Conservation (phyloP, 53 echinoderm and acorn worm species). For the Paracentrotus lividus region DNA sequence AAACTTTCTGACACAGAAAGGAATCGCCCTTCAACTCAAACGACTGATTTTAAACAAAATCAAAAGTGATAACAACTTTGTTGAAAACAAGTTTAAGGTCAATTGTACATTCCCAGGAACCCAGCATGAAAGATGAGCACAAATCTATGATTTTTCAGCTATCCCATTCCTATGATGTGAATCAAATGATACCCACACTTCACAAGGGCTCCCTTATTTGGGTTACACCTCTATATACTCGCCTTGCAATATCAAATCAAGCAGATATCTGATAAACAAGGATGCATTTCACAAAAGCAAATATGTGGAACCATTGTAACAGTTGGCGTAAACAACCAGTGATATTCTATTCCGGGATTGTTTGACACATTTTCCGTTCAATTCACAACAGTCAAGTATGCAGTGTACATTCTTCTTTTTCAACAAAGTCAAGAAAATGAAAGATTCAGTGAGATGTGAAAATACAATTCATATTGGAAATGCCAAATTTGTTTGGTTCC, state of each 20-base stretch:
- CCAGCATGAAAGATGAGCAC: not conserved
- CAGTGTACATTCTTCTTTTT: not conserved
- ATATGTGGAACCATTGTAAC: constrained; percentile 53
- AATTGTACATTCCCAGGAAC: not conserved
- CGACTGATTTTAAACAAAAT: too few relatives aligned
- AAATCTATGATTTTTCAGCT: not conserved
- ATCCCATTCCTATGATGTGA: not conserved
- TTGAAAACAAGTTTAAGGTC: too few relatives aligned
- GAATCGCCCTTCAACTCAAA: too few relatives aligned
- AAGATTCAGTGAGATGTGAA: not conserved
- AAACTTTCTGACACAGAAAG: too few relatives aligned
- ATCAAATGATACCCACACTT: constrained; percentile 25
- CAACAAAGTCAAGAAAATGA: not conserved
- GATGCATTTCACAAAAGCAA: constrained; percentile 49
- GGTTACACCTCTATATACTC: not conserved
- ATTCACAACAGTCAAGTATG: constrained; percentile 42
- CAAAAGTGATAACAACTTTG: too few relatives aligned
- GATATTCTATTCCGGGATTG: constrained; percentile 16
- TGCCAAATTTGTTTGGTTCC: not conserved
- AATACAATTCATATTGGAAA: constrained; percentile 14
- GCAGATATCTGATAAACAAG: constrained; percentile 48
- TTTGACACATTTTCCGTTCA: not conserved
- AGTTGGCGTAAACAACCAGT: constrained; percentile 33
- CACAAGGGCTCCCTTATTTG: not conserved
- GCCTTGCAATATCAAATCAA: not conserved